Percentiles rank a stretch among this genome's conserved stretches.
These are phyloP conservation scores for Catostylus mosaicus DNA, from an alignment of 30 jellyfish, hydroid and myxozoan species.

Conservation along the genomic window DNA sequence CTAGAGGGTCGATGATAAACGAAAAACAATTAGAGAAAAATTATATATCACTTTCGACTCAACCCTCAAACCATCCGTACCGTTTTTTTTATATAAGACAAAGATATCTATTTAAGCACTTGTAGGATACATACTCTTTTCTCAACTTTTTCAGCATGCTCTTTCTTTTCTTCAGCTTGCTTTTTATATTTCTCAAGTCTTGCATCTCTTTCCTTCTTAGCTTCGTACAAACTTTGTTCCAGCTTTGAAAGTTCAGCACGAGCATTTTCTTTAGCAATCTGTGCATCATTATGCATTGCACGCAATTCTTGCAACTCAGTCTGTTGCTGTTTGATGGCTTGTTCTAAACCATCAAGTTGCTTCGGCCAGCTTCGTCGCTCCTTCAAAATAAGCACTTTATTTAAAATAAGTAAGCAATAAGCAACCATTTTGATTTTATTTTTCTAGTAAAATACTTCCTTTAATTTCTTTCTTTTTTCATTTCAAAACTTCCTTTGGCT, in stretches of 20 bases:
- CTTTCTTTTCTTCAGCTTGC: constrained; percentile 98
- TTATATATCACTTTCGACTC: neutral
- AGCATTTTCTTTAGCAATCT: constrained; percentile 93
- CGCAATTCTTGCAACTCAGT: constrained; percentile 89
- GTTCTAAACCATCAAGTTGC: constrained; percentile 88
- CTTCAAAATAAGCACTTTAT: constrained; percentile 39
- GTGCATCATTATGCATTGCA: constrained; percentile 97
- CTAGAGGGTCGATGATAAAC: no score
- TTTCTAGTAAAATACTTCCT: no score
- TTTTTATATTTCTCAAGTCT: constrained; percentile 89
- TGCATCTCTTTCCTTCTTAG: constrained; percentile 90
- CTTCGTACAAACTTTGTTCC: constrained; percentile 93
- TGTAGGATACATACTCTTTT: constrained; percentile 75
- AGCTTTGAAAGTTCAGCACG: constrained; percentile 82
- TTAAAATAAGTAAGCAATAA: no score
- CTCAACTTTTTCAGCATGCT: constrained; percentile 97
- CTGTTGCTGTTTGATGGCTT: constrained; percentile 87
- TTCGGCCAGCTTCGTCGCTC: constrained; percentile 98
- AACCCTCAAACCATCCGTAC: neutral
- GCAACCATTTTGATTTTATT: no score
- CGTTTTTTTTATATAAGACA: no score
- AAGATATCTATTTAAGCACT: no score
- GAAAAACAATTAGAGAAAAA: neutral
- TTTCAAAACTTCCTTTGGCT: no score
- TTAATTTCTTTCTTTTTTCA: no score